Base-by-base conservation (phyloP, 2,113 vertebrate species). In the Pungitius pungitius region DNA sequence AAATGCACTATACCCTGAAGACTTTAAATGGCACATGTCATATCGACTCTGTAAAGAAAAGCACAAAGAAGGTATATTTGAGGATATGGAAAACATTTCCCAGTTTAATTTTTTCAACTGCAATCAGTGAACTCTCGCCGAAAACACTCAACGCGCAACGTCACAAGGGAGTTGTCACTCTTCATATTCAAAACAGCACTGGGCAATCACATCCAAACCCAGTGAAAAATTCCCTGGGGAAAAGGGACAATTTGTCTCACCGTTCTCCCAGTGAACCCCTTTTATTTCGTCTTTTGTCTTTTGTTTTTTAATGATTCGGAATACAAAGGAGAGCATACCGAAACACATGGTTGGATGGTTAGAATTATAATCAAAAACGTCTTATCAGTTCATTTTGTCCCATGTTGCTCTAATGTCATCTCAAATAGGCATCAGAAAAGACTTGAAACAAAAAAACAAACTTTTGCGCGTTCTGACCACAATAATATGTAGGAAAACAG, bases 121-220 rank as follows among this genome's bases (percentile, higher is more conserved):
- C 18, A 40, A 76, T 74, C 56, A 49, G 40, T 66, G 77, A 57
- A 43, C 57, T 64, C 35, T 42, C 12, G 26, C 47, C 47, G 24
- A 57, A 71, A 72, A 77, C 56, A 76, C 33, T 57, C 22, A 64
- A 60, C 78, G 60, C 30, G 62, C 52, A 52, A 2, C 40, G 17
- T 55, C 5, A 2, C 62, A 35, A 8, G 8, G 51, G 47, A 61
- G 22, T 8, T 58, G 37, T 60, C 35, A 35, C 70, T 68, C n/a
- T 62, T 27, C 22, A 45, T 12, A 54, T 52, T 52, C 49, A 37
- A 51, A 79, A 76, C 39, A 24, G 62, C 59, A 22, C 30, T 47
- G 64, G 37, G n/a, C 17, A 54, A 20, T 64, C 57, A 24, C 56
- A 24, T 33, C 39, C 24, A 26, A 74, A 69, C 18, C 49, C 24